These are phyloP conservation scores for Eupleurogrammus muticus DNA, from an alignment of 2,797 vertebrate species.

Conservation along the genomic window DNA sequence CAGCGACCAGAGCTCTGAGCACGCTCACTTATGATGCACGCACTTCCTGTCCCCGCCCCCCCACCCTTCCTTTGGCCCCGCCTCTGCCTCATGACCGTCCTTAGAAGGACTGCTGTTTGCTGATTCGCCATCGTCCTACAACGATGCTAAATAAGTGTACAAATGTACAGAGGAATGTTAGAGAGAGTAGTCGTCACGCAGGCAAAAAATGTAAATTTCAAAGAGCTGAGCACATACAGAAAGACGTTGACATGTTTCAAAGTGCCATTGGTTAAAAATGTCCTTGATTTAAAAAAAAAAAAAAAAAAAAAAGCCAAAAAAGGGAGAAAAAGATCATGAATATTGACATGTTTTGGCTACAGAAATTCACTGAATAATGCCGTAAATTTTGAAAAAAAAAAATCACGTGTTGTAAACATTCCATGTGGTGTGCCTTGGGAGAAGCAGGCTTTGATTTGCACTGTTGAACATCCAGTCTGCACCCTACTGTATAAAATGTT, in stretches of 20 bases:
- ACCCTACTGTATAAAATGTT: conserved; percentile 81
- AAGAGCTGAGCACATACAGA: conserved; percentile 41
- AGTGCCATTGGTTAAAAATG: conserved; percentile 43
- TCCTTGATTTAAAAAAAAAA: too few relatives aligned
- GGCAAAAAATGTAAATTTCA: conserved; percentile 60
- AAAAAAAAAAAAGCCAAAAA: conserved; percentile 27
- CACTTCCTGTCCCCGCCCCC: conserved; percentile 51
- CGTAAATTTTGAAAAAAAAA: conserved; percentile 57
- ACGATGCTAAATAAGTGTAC: conserved; percentile 77
- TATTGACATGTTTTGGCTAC: conserved; percentile 35
- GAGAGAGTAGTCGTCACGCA: conserved; percentile 32
- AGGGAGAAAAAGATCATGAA: conserved; percentile 3
- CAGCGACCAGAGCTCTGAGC: conserved; percentile 98
- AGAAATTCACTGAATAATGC: conserved; percentile 31
- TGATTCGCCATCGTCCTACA: conserved; percentile 72
- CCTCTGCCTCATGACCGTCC: conserved; percentile 86
- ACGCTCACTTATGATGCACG: conserved; percentile 94
- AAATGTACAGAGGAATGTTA: conserved; percentile 68
- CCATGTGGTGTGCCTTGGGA: conserved; percentile 83
- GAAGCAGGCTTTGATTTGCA: conserved; percentile 91
- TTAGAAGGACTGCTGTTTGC: conserved; percentile 70
- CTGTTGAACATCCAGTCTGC: conserved; percentile 85
- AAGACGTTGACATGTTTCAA: conserved; percentile 40
- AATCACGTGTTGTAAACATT: conserved; percentile 88
- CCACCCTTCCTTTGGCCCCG: conserved; percentile 20